Percentiles rank a stretch among this genome's conserved stretches.
Conservation (phyloP, 1,140 invertebrate species). For the Campoletis sonorensis region DNA sequence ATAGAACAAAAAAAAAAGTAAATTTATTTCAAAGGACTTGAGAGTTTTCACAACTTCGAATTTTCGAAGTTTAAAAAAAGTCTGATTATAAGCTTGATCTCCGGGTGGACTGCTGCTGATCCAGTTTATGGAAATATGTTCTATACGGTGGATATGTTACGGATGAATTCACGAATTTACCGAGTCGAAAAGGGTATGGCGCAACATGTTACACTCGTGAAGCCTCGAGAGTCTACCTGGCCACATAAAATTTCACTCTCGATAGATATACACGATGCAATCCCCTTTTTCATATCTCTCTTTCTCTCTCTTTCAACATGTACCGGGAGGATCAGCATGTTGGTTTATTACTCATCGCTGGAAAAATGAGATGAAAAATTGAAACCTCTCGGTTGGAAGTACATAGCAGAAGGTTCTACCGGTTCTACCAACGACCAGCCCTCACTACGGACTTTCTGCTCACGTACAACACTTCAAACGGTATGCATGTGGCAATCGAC, state of each 20-base stretch:
- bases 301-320: background rate
- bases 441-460: background rate
- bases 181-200: background rate
- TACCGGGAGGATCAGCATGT: background rate
- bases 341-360: slow-evolving; percentile 9
- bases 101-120: too few species aligned
- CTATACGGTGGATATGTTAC: background rate
- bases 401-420: background rate
- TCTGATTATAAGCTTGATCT: too few species aligned
- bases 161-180: slow-evolving; percentile 5
- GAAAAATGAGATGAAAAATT: slow-evolving; percentile 23
- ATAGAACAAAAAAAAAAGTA: too few species aligned
- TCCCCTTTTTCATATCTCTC: background rate
- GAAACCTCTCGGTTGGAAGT: background rate
- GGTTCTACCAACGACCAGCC: background rate
- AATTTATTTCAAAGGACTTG: too few species aligned
- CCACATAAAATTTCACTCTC: slow-evolving; percentile 12
- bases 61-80: too few species aligned
- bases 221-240: background rate
- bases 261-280: background rate
- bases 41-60: too few species aligned
- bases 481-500: background rate
- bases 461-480: background rate
- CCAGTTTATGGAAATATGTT: background rate
- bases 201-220: background rate